These are phyloP conservation scores for Sardinella longiceps DNA, from an alignment of 2,797 vertebrate genomes.

Conservation along the genomic window DNA sequence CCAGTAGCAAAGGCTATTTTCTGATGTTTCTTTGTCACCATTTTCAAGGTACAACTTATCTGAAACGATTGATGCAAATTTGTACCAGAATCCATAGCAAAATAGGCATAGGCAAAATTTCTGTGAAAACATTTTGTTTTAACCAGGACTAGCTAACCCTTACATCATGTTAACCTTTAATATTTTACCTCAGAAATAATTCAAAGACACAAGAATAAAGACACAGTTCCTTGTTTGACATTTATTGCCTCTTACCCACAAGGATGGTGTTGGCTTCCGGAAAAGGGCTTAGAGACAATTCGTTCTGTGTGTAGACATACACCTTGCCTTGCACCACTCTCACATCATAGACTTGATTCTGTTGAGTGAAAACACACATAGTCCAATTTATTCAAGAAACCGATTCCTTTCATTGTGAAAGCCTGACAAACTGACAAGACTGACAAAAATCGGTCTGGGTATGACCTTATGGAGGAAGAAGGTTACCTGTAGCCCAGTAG, in stretches of 20 bases:
- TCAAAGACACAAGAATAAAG: neutral
- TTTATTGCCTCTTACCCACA: slow-evolving; percentile 49
- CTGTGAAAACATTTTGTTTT: too few species aligned
- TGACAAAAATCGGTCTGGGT: too few species aligned
- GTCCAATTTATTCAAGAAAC: neutral
- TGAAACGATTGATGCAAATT: neutral
- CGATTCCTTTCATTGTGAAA: neutral
- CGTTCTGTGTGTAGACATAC: slow-evolving; percentile 66
- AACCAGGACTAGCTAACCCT: too few species aligned
- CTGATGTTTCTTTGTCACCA: slow-evolving; percentile 29
- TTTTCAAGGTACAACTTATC: neutral
- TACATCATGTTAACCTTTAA: neutral
- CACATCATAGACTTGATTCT: slow-evolving; percentile 70
- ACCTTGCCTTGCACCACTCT: slow-evolving; percentile 61
- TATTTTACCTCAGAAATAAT: neutral
- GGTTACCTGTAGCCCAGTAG: slow-evolving; percentile 66
- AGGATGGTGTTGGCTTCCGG: slow-evolving; percentile 39
- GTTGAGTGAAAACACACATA: neutral
- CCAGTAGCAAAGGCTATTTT: slow-evolving; percentile 67
- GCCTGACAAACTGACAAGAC: neutral
- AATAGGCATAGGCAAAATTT: too few species aligned
- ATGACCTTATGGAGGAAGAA: too few species aligned
- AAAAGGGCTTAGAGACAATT: slow-evolving; percentile 58
- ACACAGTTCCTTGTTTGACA: neutral
- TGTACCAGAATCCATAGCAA: too few species aligned